Evolutionary conservation across 2,113 vertebrate genomes (phyloP), one percentile per base, ranked within the genome.

Genomic region (Bubalus kerabau): DNA sequence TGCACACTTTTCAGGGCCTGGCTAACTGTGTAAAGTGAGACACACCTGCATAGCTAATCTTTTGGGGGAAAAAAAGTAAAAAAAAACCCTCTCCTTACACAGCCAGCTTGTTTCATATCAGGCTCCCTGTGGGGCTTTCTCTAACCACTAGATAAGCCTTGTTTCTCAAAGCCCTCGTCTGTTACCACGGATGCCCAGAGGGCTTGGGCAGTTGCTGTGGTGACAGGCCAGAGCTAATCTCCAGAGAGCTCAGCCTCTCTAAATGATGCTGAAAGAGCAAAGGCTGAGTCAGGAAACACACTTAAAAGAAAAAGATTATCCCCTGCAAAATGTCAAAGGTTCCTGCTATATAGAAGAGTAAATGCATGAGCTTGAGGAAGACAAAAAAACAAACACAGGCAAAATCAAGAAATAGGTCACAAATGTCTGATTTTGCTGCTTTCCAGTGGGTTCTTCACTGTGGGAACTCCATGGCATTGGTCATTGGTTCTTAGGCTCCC

Each of bases 141-240:
- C 48, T 93, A 40, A 82, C n/a, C 9, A 2, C 62, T 87, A 95
- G 71, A 52, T 80, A 95, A 64, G 93, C 98, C 90, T 95, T 56
- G 90, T 40, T 52, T 96, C 87, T 82, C 57, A 89, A 57, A 95
- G 83, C 82, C 81, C 46, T 86, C 71, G 60, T 87, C 93, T 89
- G 92, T 97, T 97, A 91, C 94, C 93, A 91, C 60, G 1, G 92
- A 91, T 97, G 94, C 96, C 95, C 96, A 85, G 78, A 87, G 92
- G 88, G 94, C 90, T 67, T 30, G 91, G 86, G 91, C 57, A 95
- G 96, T 98, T 98, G 97, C 98, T 98, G 97, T 98, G 98, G 97
- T 81, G 97, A 98, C 96, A 97, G 93, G 86, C 89, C 87, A 93
- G 92, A 30, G 67, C 91, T 98, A 91, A 97, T 98, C 97, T 96